Conservation (phyloP, 92 coral and sea anemone genomes). For the Epizoanthus rinbou region DNA sequence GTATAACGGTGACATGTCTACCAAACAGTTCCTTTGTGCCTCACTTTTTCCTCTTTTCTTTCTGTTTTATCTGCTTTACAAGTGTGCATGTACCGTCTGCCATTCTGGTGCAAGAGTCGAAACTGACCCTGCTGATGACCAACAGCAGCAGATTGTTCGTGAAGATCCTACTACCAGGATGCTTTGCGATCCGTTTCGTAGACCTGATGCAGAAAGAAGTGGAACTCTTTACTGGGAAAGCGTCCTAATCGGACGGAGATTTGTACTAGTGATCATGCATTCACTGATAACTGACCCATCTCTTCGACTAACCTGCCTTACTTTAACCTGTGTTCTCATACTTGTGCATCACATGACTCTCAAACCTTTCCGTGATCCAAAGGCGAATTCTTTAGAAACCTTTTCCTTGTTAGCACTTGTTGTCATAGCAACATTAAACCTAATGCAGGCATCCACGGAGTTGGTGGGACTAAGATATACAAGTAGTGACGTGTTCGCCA, state of each 20-base stretch:
- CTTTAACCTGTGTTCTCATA: constrained; percentile 36
- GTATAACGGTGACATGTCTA: constrained; percentile 29
- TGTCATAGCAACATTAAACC: constrained; percentile 36
- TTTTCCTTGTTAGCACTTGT: constrained; percentile 39
- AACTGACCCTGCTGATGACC: not conserved
- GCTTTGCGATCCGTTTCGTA: constrained; percentile 55
- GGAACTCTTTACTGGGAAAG: constrained; percentile 65
- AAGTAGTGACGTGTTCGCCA: not conserved
- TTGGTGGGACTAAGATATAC: not conserved
- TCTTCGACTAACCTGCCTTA: constrained; percentile 18
- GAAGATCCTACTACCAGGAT: constrained; percentile 31
- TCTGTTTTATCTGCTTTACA: constrained; percentile 22
- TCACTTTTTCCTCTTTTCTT: constrained; percentile 42
- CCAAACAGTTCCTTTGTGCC: constrained; percentile 45
- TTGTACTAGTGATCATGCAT: constrained; percentile 34
- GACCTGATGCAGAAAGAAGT: not conserved
- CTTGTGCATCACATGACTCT: constrained; percentile 44
- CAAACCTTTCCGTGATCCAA: constrained; percentile 51
- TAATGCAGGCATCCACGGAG: no score
- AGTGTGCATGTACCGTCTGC: constrained; percentile 7
- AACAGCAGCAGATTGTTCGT: not conserved
- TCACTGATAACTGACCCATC: constrained; percentile 38
- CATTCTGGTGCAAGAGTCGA: not conserved
- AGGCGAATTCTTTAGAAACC: constrained; percentile 45
- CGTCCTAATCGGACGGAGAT: constrained; percentile 52